A percentile compares a stretch with the other conserved stretches of the same genome.
These are phyloP conservation scores for Galeruca laticollis DNA, from an alignment of 2,888 invertebrate genomes.

Conservation along the genomic window DNA sequence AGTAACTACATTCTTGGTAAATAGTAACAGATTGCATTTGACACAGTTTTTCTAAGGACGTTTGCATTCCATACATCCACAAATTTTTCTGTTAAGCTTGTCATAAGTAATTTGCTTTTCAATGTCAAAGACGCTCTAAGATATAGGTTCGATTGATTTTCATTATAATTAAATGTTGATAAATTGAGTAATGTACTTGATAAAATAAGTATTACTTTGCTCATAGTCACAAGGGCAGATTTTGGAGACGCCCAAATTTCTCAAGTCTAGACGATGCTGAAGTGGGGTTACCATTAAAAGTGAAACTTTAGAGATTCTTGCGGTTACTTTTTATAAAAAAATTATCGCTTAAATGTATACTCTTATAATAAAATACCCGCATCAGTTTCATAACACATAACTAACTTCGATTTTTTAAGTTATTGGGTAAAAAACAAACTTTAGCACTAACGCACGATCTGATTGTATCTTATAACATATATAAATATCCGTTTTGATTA, in stretches of 20 bases:
- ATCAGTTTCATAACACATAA: neutral
- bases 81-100: conserved; percentile 31
- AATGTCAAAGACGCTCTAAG: conserved; percentile 27
- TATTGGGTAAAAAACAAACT: neutral
- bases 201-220: conserved; percentile 11
- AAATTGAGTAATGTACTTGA: neutral
- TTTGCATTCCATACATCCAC: conserved; percentile 32
- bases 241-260: conserved; percentile 40
- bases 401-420: neutral
- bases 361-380: neutral
- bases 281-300: conserved; percentile 29
- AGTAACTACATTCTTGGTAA: conserved; percentile 16
- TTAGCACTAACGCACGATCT: too few relatives aligned
- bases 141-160: conserved; percentile 15
- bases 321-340: conserved; percentile 9
- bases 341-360: neutral
- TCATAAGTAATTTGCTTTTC: conserved; percentile 33
- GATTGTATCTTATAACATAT: too few relatives aligned
- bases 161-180: neutral
- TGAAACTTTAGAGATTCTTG: conserved; percentile 20
- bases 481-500: too few relatives aligned
- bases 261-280: conserved; percentile 27
- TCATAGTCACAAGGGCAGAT: conserved; percentile 38
- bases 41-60: conserved; percentile 35
- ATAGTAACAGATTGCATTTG: conserved; percentile 25